Evolutionary conservation across 2,797 vertebrate species (phyloP).

Genomic region (Oreochromis grahami): DNA sequence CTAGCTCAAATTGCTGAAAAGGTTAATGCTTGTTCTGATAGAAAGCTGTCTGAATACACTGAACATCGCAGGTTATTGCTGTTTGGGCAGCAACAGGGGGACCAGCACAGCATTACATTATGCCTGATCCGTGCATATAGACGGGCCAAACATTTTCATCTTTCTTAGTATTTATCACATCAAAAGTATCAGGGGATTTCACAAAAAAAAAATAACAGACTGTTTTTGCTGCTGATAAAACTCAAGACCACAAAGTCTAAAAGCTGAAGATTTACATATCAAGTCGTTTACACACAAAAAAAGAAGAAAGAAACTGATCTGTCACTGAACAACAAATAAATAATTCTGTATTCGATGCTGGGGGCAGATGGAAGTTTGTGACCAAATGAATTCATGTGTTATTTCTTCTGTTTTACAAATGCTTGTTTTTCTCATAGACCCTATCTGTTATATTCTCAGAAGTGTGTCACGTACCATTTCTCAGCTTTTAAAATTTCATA

Average conservation of each 20-base stretch:
- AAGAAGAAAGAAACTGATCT: not conserved
- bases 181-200: not conserved
- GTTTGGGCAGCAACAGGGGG: not conserved
- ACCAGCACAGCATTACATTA: not conserved
- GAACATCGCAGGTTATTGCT: not conserved
- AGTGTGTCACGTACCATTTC: not conserved
- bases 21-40: not conserved
- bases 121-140: not conserved
- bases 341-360: not conserved
- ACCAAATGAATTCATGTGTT: not conserved
- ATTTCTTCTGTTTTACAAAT: not conserved
- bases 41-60: not conserved
- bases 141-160: not conserved
- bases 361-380: not conserved
- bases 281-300: not conserved
- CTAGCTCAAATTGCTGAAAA: not conserved
- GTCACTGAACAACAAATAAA: not conserved
- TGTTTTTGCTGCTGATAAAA: not conserved
- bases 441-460: not conserved
- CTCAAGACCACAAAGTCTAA: not conserved
- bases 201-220: not conserved
- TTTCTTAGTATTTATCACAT: not conserved
- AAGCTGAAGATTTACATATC: not conserved
- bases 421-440: not conserved
- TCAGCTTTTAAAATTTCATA: not conserved